phyloP scores from a whole-genome alignment of 2,113 vertebrate species.

The Aegotheles bennettii region DNA sequence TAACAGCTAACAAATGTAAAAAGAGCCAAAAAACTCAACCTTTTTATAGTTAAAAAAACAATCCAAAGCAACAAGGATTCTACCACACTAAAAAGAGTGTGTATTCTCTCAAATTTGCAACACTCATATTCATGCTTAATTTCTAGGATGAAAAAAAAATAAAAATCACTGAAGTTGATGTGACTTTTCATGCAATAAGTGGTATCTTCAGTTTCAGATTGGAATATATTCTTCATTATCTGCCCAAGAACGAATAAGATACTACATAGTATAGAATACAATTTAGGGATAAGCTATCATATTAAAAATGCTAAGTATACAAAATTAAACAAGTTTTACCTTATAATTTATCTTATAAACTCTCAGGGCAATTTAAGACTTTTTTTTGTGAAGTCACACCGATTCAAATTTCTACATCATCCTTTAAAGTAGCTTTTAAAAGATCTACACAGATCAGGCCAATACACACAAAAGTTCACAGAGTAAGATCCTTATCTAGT shows the following conservation, averaged over 20 bases:
- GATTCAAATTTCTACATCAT: not conserved
- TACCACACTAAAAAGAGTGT: accelerated
- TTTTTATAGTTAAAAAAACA: not conserved
- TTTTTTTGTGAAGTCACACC: not conserved
- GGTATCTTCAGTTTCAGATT: not conserved
- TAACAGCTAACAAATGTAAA: not conserved
- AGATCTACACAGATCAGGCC: not conserved
- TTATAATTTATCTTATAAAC: not conserved
- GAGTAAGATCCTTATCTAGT: not conserved
- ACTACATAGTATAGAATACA: not conserved
- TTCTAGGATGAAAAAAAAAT: too few species aligned
- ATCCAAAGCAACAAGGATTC: not conserved
- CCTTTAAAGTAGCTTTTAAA: not conserved
- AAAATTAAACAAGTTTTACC: not conserved
- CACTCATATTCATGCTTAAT: not conserved
- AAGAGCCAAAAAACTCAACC: not conserved
- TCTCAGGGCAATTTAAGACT: not conserved
- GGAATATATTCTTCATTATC: not conserved
- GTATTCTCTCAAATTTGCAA: not conserved
- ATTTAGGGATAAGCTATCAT: not conserved
- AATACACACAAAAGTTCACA: not conserved
- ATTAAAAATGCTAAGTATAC: not conserved
- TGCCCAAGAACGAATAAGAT: not conserved
- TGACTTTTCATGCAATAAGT: not conserved
- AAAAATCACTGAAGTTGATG: not conserved